A percentile compares a stretch with the other conserved stretches of the same genome.
These are phyloP conservation scores for Cremastinae sp. DNA, from an alignment of 2,888 invertebrate species.

Conservation along the genomic window DNA sequence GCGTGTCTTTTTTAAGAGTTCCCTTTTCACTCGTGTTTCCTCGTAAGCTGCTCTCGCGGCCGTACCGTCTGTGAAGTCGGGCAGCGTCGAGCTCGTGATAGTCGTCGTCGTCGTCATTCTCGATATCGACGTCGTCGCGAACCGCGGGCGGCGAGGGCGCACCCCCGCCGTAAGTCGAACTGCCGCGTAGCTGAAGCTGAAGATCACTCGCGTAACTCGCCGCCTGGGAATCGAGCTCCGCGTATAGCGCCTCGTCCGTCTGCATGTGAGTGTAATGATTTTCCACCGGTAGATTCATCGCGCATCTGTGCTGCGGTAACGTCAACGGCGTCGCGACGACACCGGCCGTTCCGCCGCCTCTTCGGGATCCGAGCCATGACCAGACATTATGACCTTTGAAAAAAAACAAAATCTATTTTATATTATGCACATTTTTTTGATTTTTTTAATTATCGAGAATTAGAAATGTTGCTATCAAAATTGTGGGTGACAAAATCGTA, in stretches of 20 bases:
- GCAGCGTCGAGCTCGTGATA: slow-evolving; percentile 79
- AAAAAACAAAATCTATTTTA: too few species aligned
- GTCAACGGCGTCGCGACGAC: slow-evolving; percentile 77
- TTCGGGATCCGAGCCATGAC: slow-evolving; percentile 78
- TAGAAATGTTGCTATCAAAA: too few species aligned
- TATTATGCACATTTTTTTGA: neutral
- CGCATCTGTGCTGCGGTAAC: slow-evolving; percentile 77
- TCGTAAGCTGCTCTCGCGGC: slow-evolving; percentile 65
- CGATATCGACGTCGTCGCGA: slow-evolving; percentile 60
- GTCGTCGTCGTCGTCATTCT: slow-evolving; percentile 73
- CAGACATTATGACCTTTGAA: slow-evolving; percentile 77
- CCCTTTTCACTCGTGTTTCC: slow-evolving; percentile 66
- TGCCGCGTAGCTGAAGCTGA: slow-evolving; percentile 75
- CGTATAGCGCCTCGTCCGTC: slow-evolving; percentile 86
- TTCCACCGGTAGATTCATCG: slow-evolving; percentile 82
- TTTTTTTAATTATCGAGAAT: too few species aligned
- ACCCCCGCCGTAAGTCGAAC: slow-evolving; percentile 75
- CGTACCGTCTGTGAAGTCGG: slow-evolving; percentile 77
- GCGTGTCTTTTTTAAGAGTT: slow-evolving; percentile 71
- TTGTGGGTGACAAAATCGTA: too few species aligned
- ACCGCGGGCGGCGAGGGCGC: slow-evolving; percentile 59
- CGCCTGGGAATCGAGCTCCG: slow-evolving; percentile 85
- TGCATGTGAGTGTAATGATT: slow-evolving; percentile 89
- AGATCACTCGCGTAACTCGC: slow-evolving; percentile 79
- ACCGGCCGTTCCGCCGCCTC: slow-evolving; percentile 78